Base-by-base conservation (phyloP, 1,140 invertebrate genomes). In the Lordiphosa clarofinis region DNA sequence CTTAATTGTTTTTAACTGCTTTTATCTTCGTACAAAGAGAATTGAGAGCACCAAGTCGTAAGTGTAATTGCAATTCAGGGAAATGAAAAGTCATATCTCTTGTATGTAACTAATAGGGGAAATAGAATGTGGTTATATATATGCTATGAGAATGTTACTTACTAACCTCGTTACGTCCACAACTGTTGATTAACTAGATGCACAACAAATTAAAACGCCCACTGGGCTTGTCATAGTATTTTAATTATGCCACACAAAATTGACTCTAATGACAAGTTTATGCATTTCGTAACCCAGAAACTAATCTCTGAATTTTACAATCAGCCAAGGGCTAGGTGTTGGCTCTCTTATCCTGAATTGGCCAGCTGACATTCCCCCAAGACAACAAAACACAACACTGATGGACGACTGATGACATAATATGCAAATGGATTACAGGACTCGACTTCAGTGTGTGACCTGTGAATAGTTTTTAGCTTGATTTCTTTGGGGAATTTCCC, bases 1-100 rank as follows among this genome's bases (percentile, higher is more conserved):
- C 67, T 87, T 87, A 87, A 87, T 84, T 87, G 78, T 71, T 86
- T 48, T 84, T 84, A 84, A 84, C 78, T 84, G 69, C 76, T 46
- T 78, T 82, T 76, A 68, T 76, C 81, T 81, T 13, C 19, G 62
- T 13, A 24, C 33, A 33, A 53, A 11, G 4, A n/a, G 13, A 63
- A 66, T 44, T 64, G 44, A 53, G 63, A 37, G 46, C 62, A 36
- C 13, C 28, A 66, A 59, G 63, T 39, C 44, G 38, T 38, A 49
- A 65, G 33, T 38, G 44, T 33, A 50, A 49, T 53, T 56, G 43
- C 54, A 33, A 35, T 66, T 59, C 31, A 52, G 58, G 37, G 64
- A 53, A 58, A 67, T 52, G 46, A 46, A 28, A 28, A 36, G 37
- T 24, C 61, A n/a, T n/a, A n/a, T n/a, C n/a, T n/a, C n/a, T n/a